Evolutionary conservation across 1,140 invertebrate genomes (phyloP), one percentile per base, ranked within the genome.

Genomic region (Drosophila lini): DNA sequence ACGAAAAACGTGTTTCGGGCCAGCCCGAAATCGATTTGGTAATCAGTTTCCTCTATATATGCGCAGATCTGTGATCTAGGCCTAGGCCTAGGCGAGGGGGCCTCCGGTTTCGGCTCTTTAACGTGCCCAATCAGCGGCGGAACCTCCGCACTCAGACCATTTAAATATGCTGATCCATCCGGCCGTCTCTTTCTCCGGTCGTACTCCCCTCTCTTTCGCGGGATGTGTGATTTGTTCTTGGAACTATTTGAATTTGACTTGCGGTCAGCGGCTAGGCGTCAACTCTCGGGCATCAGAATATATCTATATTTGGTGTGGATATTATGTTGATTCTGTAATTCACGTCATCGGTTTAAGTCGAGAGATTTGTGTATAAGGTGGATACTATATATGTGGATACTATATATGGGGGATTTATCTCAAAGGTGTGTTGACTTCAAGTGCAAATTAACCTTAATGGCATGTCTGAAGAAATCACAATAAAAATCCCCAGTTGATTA

Each of bases 1-100:
- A 3, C 6, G n/a, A 34, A 60, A 82, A 86, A 83, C 83, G 83
- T 80, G 83, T 86, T 86, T 80, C 50, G 61, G 83, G 61, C 44
- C 57, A 44, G 42, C 41, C 48, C 48, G 41, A 59, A 48, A 64
- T 67, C 50, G 48, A 40, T 76, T 76, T 76, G 55, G 55, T 76
- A 76, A 76, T 76, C 73, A 47, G 65, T 36, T 70, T 71, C 68
- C 68, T 68, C 64, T 70, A 71, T 31, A 38, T 73, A 71, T 71
- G 67, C 69, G 36, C 53, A 71, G 67, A 73, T 71, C 47, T 44
- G n/a, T 15, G 52, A 71, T 71, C 69, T 73, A 75, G 61, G 41
- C 74, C 40, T 58, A 76, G 59, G 59, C 38, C 40, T 58, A 76
- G 59, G 59, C 38, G 31, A 63, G n/a, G 36, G 11, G 28, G n/a